phyloP scores from a whole-genome alignment of 1,140 invertebrate species.

The Pseudomyrmex flavicornis region DNA sequence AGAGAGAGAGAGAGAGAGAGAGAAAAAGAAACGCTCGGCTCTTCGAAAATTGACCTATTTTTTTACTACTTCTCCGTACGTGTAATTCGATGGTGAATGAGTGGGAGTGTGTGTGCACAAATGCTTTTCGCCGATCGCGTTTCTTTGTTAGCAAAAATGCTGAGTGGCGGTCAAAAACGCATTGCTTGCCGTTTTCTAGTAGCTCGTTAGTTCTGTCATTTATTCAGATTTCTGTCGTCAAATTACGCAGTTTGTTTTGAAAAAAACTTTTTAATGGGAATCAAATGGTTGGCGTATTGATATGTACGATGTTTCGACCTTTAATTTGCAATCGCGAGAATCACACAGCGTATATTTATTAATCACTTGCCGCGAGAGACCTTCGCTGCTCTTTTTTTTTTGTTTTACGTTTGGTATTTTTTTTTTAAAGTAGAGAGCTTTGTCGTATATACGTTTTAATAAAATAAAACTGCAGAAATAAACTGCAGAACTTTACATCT shows the following conservation, averaged over 20 bases:
- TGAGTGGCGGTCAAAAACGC: constrained; percentile 32
- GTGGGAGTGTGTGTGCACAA: constrained; percentile 13
- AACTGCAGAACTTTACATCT: no score
- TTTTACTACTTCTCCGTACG: constrained; percentile 25
- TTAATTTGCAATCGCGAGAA: no score
- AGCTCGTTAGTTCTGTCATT: constrained; percentile 29
- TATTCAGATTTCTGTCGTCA: constrained; percentile 39
- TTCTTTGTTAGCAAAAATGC: constrained; percentile 29
- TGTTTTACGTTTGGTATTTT: no score
- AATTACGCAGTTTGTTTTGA: constrained; percentile 26
- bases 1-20: no score
- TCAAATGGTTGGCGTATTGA: no score
- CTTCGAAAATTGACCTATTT: constrained; percentile 34
- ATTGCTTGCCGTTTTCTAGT: constrained; percentile 44
- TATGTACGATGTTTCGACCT: neutral
- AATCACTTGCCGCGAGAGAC: no score
- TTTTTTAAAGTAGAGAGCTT: no score
- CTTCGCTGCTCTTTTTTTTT: no score
- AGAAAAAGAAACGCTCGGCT: neutral
- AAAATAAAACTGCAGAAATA: no score
- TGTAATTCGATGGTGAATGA: constrained; percentile 40
- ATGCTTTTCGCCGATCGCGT: constrained; percentile 30
- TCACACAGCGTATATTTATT: no score
- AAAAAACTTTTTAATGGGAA: neutral
- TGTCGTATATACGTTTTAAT: no score